These are phyloP conservation scores for Tenodera sinensis DNA, from an alignment of 2,888 invertebrate species.

Conservation along the genomic window DNA sequence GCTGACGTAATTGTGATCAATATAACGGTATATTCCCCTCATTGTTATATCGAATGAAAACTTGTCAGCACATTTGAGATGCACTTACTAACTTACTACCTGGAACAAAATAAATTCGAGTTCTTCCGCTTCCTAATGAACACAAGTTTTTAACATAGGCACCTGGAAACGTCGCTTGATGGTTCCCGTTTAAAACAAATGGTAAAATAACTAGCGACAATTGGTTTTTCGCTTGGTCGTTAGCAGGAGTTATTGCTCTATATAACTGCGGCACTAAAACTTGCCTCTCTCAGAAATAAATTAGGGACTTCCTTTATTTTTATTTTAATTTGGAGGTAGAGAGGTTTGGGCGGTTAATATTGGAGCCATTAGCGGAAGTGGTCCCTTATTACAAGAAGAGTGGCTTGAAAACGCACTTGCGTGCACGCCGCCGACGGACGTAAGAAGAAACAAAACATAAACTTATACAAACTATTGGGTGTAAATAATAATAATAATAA, in stretches of 20 bases:
- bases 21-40: too few relatives aligned
- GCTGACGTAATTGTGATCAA: too few relatives aligned
- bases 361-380: not conserved
- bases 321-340: not conserved
- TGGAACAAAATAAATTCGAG: too few relatives aligned
- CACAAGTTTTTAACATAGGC: not conserved
- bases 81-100: too few relatives aligned
- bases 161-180: not conserved
- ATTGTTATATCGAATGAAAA: too few relatives aligned
- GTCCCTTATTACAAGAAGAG: too few relatives aligned
- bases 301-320: not conserved
- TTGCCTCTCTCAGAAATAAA: not conserved
- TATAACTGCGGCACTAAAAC: not conserved
- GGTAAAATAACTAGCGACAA: not conserved
- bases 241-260: not conserved
- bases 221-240: not conserved
- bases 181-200: not conserved
- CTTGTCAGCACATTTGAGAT: too few relatives aligned
- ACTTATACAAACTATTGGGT: too few relatives aligned
- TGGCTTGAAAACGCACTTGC: too few relatives aligned
- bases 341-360: not conserved
- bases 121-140: not conserved
- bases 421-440: too few relatives aligned
- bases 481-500: too few relatives aligned
- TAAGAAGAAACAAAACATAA: too few relatives aligned